Percentiles rank a stretch among this genome's conserved stretches.
These are phyloP conservation scores for Gymnobelideus leadbeateri DNA, from an alignment of 2,113 vertebrate species.

Conservation along the genomic window DNA sequence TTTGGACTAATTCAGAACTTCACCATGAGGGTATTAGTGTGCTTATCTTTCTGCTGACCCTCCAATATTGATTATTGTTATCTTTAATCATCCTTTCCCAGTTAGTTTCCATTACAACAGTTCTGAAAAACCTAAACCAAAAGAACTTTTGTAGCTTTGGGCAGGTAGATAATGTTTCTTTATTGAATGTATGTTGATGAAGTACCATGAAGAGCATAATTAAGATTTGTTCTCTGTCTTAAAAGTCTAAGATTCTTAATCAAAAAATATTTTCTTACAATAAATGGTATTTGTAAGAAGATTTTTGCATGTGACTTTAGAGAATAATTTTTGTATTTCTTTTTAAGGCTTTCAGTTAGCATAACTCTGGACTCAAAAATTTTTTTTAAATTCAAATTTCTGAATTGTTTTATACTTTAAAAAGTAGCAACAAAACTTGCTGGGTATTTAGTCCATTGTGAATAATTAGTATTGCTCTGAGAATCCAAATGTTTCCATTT, in stretches of 20 bases:
- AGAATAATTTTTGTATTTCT: background rate
- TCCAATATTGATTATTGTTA: background rate
- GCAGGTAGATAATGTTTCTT: background rate
- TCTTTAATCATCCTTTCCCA: background rate
- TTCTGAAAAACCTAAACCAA: constrained; percentile 33
- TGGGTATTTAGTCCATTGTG: constrained; percentile 12
- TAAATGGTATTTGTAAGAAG: background rate
- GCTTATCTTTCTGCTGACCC: background rate
- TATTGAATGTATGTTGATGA: background rate
- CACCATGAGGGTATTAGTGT: background rate
- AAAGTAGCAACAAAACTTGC: constrained; percentile 57
- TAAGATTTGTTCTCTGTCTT: background rate
- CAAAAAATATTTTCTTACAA: background rate
- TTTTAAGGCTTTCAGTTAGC: background rate
- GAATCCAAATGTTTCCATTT: constrained; percentile 54
- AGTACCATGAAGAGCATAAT: background rate
- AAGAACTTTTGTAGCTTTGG: background rate
- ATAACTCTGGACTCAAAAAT: background rate
- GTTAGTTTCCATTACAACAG: background rate
- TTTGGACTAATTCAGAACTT: background rate
- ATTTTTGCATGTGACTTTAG: background rate
- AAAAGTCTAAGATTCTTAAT: background rate
- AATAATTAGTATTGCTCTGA: constrained; percentile 46
- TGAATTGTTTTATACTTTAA: constrained; percentile 9
- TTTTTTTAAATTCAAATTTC: background rate